Conservation (phyloP, 2,797 vertebrate genomes). For the Phalanger gymnotis region DNA sequence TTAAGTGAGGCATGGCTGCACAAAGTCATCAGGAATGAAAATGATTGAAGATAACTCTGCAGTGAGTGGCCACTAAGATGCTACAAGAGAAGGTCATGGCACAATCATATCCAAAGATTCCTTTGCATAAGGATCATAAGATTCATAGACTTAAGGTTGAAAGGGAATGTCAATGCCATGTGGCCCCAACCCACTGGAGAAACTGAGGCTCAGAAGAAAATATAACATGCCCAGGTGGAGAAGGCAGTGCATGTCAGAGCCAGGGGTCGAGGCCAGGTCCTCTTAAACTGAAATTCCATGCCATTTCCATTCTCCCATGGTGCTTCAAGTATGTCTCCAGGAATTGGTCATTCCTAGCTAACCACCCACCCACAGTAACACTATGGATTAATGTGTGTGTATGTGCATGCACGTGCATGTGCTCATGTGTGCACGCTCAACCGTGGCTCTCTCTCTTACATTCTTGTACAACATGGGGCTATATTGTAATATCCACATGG, state of each 20-base stretch:
- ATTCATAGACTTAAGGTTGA: background rate
- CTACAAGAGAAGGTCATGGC: background rate
- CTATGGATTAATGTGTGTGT: too few relatives aligned
- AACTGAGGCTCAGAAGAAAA: background rate
- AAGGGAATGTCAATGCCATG: background rate
- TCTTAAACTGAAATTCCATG: background rate
- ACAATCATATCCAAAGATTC: background rate
- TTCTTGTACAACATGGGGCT: too few relatives aligned
- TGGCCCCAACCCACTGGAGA: background rate
- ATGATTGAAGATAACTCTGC: background rate
- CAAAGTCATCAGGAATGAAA: background rate
- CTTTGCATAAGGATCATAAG: background rate
- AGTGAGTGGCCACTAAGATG: background rate
- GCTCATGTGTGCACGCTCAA: too few relatives aligned
- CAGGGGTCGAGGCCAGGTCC: background rate
- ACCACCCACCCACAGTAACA: too few relatives aligned
- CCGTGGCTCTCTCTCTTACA: too few relatives aligned
- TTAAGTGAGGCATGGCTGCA: background rate
- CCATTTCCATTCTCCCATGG: too few relatives aligned
- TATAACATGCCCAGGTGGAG: background rate
- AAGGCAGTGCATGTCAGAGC: background rate
- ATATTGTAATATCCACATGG: too few relatives aligned
- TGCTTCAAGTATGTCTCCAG: too few relatives aligned
- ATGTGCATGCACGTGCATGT: too few relatives aligned
- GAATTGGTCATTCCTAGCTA: too few relatives aligned